Base-by-base conservation (phyloP, 1,140 invertebrate genomes). In the Solen grandis region DNA sequence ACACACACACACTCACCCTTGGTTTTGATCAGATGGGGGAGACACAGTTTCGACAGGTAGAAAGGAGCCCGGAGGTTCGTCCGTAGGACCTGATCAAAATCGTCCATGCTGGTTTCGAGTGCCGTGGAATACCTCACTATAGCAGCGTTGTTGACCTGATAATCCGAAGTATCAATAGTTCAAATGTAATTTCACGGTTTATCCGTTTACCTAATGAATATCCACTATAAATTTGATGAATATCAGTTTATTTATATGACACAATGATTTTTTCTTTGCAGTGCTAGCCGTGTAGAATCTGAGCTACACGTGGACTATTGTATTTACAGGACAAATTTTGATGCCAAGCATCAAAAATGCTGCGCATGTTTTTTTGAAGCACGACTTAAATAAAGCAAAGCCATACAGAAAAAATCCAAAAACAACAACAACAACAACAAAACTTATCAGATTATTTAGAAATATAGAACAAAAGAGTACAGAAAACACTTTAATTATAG, bases 111-210 rank as follows among this genome's bases (percentile, higher is more conserved):
- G 5, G 80, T 82, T 4, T 86, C 79, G 29, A 82, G 33, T 8
- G 78, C 74, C 1, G 4, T 55, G 2, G 59, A 62, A 46, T 84
- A 86, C 5, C 74, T 46, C 3, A 70, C 68, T 13, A 68, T 80
- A 0, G 73, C 84, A 3, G 84, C 84, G 73, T 81, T 84, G 31
- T 84, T 83, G 5, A 84, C 68, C 84, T 86, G 50, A 27, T 19
- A n/a, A 13, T 14, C n/a, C 46, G 13, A 52, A 14, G 46, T 54
- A 25, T 25, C 4, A 19, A 54, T 54, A 8, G 52, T 22, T 54
- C n/a, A 22, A 54, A 1, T 54, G 52, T 22, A 54, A 54, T 8
- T 19, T 2, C 4, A 25, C 4, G n/a, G n/a, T 54, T 22, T 54
- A 22, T 13, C 27, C 27, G 52, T 1, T 1, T 1, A 2, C 1